These are phyloP conservation scores for Syngnathus rostellatus DNA, from an alignment of 2,797 vertebrate genomes.

Conservation along the genomic window DNA sequence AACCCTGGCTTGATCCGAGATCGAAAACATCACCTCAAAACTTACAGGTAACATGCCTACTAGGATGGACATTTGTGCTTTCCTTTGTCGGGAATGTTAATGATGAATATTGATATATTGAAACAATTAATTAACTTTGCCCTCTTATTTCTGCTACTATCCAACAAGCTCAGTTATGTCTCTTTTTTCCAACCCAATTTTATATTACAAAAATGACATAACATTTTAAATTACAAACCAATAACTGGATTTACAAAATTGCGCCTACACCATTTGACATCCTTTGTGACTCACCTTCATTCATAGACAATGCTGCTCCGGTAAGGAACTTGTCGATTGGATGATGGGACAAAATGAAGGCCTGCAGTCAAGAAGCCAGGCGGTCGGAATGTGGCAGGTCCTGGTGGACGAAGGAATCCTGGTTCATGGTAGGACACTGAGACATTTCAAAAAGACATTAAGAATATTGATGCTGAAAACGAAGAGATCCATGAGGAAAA, in stretches of 20 bases:
- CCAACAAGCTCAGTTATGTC: neutral
- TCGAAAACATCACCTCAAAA: conserved; percentile 86
- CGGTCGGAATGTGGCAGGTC: conserved; percentile 87
- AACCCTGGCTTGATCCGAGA: conserved; percentile 81
- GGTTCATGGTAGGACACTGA: conserved; percentile 72
- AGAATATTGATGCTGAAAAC: neutral
- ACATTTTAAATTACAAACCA: neutral
- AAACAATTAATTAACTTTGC: neutral
- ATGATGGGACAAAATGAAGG: conserved; percentile 73
- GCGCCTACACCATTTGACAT: neutral
- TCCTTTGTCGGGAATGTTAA: too few relatives aligned
- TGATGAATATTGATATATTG: neutral
- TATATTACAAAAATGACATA: too few relatives aligned
- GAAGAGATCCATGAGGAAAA: neutral
- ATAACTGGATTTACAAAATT: neutral
- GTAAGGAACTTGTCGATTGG: conserved; percentile 86
- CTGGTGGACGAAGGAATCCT: conserved; percentile 85
- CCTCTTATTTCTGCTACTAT: neutral
- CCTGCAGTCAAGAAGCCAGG: conserved; percentile 78
- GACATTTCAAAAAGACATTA: neutral
- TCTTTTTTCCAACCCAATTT: neutral
- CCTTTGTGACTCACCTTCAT: neutral
- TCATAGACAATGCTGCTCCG: conserved; percentile 83
- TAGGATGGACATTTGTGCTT: neutral
- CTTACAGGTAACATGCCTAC: conserved; percentile 64